Evolutionary conservation across 2,113 vertebrate species (phyloP).

Genomic region (Eira barbara): DNA sequence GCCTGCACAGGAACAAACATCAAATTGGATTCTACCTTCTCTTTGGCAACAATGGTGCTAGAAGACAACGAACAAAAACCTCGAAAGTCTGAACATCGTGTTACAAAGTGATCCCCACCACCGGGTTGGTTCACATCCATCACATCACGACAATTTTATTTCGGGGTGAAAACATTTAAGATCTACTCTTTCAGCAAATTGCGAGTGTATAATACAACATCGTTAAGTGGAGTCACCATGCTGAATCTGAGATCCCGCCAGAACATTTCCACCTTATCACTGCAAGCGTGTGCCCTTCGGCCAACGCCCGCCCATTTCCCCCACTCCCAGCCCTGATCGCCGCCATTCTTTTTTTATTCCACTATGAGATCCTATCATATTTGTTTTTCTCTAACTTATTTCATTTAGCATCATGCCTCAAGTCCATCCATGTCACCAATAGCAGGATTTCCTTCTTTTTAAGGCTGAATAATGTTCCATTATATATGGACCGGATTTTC

Average conservation of each 20-base stretch:
- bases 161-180: neutral
- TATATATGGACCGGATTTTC: neutral
- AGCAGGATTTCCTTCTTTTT: neutral
- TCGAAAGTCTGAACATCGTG: neutral
- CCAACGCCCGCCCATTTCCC: neutral
- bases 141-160: neutral
- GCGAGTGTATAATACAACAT: neutral
- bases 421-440: neutral
- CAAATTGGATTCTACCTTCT: neutral
- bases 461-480: neutral
- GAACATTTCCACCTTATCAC: neutral
- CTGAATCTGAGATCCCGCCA: neutral
- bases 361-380: neutral
- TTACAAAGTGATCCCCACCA: neutral
- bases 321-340: neutral
- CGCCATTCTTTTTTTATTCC: neutral
- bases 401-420: neutral
- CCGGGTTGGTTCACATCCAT: neutral
- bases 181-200: neutral
- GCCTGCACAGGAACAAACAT: neutral
- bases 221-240: neutral
- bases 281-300: neutral
- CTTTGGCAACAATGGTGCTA: rapidly evolving
- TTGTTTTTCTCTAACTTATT: neutral
- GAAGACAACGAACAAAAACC: neutral